Evolutionary conservation across 2,113 vertebrate species (phyloP).

Genomic region (Murina feae): DNA sequence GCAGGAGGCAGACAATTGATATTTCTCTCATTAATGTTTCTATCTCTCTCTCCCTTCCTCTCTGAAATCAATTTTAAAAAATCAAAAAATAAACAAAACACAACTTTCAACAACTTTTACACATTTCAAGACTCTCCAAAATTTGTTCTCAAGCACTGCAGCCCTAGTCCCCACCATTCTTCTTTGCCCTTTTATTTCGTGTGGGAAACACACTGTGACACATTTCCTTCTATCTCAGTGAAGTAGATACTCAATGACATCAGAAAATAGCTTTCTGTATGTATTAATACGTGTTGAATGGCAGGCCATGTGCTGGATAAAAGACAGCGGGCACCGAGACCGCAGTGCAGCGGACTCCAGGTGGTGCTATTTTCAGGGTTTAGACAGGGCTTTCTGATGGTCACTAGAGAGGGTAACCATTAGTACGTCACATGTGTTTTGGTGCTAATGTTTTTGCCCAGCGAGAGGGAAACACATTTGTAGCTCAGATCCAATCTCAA

Average conservation of each 20-base stretch:
- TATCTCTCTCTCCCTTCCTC: too few species aligned
- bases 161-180: not conserved
- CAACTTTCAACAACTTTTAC: not conserved
- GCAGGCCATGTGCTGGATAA: not conserved
- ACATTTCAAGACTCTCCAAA: not conserved
- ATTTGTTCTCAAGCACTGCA: not conserved
- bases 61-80: not conserved
- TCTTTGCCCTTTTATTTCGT: not conserved
- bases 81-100: not conserved
- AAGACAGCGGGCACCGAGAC: not conserved
- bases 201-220: not conserved
- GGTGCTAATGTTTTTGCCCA: not conserved
- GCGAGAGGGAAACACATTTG: not conserved
- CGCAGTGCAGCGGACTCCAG: not conserved
- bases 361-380: too few species aligned
- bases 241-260: not conserved
- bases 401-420: not conserved
- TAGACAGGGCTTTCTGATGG: not conserved
- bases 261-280: not conserved
- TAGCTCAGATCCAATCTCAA: not conserved
- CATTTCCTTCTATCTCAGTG: not conserved
- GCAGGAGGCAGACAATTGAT: too few species aligned
- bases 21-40: too few species aligned
- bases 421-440: not conserved
- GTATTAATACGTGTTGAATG: not conserved